These are phyloP conservation scores for Galerucella calmariensis DNA, from an alignment of 2,888 invertebrate species.

Conservation along the genomic window DNA sequence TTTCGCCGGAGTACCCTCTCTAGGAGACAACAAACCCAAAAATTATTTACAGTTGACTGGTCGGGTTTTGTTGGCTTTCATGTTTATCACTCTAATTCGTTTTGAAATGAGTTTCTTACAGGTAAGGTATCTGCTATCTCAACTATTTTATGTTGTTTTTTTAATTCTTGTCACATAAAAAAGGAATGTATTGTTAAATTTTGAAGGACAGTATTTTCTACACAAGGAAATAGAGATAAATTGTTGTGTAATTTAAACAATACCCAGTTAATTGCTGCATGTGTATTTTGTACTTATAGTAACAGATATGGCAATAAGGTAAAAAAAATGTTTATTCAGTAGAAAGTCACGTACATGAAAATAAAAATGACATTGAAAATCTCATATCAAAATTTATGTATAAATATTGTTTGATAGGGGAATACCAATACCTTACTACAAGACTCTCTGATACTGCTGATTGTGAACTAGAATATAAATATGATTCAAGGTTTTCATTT, in stretches of 20 bases:
- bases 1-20: conserved; percentile 93
- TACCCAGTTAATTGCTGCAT: neutral
- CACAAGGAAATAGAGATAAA: neutral
- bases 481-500: too few relatives aligned
- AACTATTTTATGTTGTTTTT: neutral
- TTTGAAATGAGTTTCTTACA: conserved; percentile 92
- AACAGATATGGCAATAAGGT: too few relatives aligned
- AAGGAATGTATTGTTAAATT: neutral
- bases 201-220: neutral
- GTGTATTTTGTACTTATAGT: neutral
- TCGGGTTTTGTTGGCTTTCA: conserved; percentile 94
- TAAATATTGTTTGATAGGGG: too few relatives aligned
- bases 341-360: too few relatives aligned
- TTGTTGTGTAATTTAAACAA: neutral
- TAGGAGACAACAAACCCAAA: conserved; percentile 96
- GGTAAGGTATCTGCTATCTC: conserved; percentile 64
- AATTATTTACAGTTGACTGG: conserved; percentile 96
- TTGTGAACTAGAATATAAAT: too few relatives aligned
- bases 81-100: conserved; percentile 96
- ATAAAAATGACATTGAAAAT: too few relatives aligned
- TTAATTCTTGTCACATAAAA: neutral
- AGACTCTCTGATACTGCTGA: too few relatives aligned
- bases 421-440: too few relatives aligned
- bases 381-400: too few relatives aligned
- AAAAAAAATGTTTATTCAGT: too few relatives aligned